Conservation (phyloP, 2,113 vertebrate species). For the Tympanuchus pallidicinctus region DNA sequence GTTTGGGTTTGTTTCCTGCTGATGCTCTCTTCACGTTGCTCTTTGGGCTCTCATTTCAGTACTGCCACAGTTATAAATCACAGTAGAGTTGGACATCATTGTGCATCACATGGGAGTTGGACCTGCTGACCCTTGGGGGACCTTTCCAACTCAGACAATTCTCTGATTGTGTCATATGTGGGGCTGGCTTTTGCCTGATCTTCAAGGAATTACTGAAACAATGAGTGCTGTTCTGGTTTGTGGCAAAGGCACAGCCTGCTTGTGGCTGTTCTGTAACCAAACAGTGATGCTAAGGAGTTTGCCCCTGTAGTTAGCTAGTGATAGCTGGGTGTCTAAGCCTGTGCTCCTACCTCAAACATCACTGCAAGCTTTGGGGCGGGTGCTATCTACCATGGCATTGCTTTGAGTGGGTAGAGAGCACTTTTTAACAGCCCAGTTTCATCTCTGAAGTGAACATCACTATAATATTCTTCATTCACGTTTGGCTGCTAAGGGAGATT, state of each 20-base stretch:
- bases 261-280: not conserved
- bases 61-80: not conserved
- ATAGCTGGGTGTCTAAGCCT: not conserved
- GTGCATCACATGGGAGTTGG: too few relatives aligned
- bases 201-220: not conserved
- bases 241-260: not conserved
- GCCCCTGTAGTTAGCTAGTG: not conserved
- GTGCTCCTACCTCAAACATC: not conserved
- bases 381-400: not conserved
- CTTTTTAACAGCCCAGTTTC: not conserved
- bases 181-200: not conserved
- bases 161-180: too few relatives aligned
- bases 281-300: not conserved
- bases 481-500: not conserved
- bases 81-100: not conserved
- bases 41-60: not conserved
- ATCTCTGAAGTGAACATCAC: not conserved
- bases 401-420: not conserved
- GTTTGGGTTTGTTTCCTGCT: not conserved
- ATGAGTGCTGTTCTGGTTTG: not conserved
- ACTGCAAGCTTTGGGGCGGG: not conserved
- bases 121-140: too few relatives aligned
- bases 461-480: not conserved
- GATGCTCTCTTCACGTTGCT: accelerated
- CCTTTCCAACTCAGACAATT: too few relatives aligned